phyloP scores from a whole-genome alignment of 2,113 vertebrate species.

The Ictalurus furcatus region DNA sequence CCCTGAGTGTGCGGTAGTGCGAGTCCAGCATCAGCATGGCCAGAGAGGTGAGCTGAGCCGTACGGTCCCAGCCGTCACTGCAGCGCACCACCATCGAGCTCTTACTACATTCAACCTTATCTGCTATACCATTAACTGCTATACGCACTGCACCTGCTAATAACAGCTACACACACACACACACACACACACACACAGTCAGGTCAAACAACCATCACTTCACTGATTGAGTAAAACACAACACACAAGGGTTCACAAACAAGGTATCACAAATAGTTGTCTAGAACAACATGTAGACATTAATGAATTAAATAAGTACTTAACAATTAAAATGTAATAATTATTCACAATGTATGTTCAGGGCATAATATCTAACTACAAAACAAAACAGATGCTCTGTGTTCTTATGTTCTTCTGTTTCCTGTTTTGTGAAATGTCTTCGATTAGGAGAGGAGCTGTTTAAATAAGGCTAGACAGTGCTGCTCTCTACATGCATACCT shows the following conservation, averaged over 20 bases:
- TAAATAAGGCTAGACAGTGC: too few relatives aligned
- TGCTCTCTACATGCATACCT: too few relatives aligned
- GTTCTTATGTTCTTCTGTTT: too few relatives aligned
- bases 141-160: constrained; percentile 88
- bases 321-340: too few relatives aligned
- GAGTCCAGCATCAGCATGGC: constrained; percentile 97
- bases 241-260: background rate
- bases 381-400: too few relatives aligned
- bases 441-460: too few relatives aligned
- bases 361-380: too few relatives aligned
- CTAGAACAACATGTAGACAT: background rate
- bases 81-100: constrained; percentile 95
- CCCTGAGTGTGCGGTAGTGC: constrained; percentile 88
- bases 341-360: too few relatives aligned
- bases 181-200: background rate
- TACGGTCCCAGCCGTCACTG: constrained; percentile 95
- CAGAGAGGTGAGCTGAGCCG: constrained; percentile 89
- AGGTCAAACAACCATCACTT: background rate
- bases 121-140: constrained; percentile 60
- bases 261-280: background rate
- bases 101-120: constrained; percentile 91
- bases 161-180: constrained; percentile 73
- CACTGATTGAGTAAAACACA: background rate
- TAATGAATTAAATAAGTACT: too few relatives aligned
- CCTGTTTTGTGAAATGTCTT: too few relatives aligned